These are phyloP conservation scores for Formica aserva DNA, from an alignment of 2,888 invertebrate genomes.

Conservation along the genomic window DNA sequence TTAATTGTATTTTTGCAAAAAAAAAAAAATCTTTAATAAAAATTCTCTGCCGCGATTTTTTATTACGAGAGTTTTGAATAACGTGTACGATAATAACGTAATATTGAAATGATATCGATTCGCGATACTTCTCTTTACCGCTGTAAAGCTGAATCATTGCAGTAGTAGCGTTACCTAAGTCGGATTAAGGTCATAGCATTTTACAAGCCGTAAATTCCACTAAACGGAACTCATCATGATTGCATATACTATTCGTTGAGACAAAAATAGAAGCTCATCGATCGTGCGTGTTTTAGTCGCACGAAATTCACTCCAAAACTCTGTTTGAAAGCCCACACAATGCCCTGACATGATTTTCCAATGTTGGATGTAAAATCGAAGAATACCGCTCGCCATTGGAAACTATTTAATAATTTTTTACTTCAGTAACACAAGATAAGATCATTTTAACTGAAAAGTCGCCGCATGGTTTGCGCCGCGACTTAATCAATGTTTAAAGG, in stretches of 20 bases:
- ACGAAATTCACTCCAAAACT: conserved; percentile 36
- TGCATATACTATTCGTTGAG: conserved; percentile 60
- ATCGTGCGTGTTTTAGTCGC: conserved; percentile 72
- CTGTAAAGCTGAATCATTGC: conserved; percentile 43
- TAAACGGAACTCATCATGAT: conserved; percentile 69
- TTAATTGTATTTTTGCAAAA: neutral
- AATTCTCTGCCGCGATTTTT: neutral
- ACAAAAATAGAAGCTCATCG: conserved; percentile 76
- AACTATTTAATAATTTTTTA: conserved; percentile 37
- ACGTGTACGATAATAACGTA: conserved; percentile 21
- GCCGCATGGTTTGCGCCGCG: neutral
- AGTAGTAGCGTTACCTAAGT: neutral
- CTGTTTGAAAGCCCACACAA: conserved; percentile 32
- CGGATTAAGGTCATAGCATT: conserved; percentile 65
- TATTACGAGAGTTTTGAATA: conserved; percentile 8
- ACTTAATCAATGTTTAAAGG: conserved; percentile 21
- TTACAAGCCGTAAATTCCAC: conserved; percentile 69
- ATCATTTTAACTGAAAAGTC: conserved; percentile 35
- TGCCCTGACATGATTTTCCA: neutral
- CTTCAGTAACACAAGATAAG: conserved; percentile 1
- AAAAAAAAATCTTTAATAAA: neutral
- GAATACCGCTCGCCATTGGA: conserved; percentile 9
- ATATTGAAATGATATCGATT: conserved; percentile 47
- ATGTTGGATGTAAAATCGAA: neutral
- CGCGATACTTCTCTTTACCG: neutral